Conservation (phyloP, 2,888 invertebrate genomes). For the Ryuthela nishihirai region DNA sequence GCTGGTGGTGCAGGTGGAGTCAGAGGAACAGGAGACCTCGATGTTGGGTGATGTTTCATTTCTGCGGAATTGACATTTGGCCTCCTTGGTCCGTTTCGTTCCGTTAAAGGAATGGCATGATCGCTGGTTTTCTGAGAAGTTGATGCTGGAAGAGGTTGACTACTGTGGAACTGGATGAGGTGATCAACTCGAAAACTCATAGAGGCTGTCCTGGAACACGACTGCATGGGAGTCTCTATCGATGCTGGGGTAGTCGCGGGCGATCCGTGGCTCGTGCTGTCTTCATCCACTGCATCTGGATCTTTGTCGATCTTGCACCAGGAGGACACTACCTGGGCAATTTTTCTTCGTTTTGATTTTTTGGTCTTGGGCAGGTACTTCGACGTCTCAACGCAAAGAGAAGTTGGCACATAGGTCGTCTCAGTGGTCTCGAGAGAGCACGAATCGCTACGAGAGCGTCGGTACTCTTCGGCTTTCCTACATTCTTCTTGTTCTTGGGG, state of each 20-base stretch:
- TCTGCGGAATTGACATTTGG: conserved; percentile 10
- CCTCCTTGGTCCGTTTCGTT: conserved; percentile 29
- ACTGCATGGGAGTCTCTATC: conserved; percentile 80
- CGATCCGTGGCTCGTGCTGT: conserved; percentile 48
- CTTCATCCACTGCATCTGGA: conserved; percentile 62
- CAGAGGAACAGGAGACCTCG: conserved; percentile 8
- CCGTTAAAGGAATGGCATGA: conserved; percentile 37
- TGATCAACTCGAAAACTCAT: conserved; percentile 31
- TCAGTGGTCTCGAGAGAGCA: conserved; percentile 28
- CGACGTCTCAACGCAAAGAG: conserved; percentile 41
- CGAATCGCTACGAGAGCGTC: conserved; percentile 15
- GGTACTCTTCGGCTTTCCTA: conserved; percentile 14
- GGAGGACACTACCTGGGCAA: conserved; percentile 26
- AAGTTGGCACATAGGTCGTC: conserved; percentile 67
- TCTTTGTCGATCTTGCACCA: conserved; percentile 66
- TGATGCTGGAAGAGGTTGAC: conserved; percentile 40
- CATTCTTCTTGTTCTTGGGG: conserved; percentile 30
- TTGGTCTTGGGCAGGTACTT: conserved; percentile 26
- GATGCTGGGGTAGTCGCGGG: conserved; percentile 60
- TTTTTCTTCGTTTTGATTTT: conserved; percentile 17
- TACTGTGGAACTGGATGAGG: conserved; percentile 42
- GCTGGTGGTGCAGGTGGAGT: too few species aligned
- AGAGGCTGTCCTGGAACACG: conserved; percentile 54
- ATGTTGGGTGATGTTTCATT: conserved; percentile 16
- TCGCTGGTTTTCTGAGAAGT: conserved; percentile 28